Percentiles rank a stretch among this genome's conserved stretches.
Evolutionary conservation across 2,113 vertebrate species (phyloP).

Genomic region (Lagopus muta): DNA sequence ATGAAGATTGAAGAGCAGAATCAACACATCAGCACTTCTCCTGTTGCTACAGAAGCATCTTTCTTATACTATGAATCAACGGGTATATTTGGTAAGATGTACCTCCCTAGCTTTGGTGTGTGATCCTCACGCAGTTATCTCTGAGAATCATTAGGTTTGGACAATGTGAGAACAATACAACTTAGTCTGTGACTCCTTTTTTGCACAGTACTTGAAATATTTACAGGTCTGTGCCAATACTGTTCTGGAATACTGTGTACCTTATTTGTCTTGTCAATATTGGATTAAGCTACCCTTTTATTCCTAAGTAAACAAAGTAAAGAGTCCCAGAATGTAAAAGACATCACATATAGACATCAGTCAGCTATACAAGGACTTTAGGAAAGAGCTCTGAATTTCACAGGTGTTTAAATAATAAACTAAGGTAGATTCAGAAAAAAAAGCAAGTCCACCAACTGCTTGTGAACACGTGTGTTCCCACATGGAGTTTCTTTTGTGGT

Average conservation of each 20-base stretch:
- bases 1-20: constrained; percentile 67
- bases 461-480: not conserved
- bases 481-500: not conserved
- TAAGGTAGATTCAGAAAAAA: not conserved
- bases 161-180: not conserved
- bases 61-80: not conserved
- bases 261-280: not conserved
- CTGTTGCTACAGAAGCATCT: not conserved
- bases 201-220: not conserved
- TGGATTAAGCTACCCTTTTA: not conserved
- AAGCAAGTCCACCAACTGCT: not conserved
- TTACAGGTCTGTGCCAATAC: not conserved
- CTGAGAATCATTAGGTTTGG: not conserved
- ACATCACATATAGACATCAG: not conserved
- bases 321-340: not conserved
- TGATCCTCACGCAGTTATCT: not conserved
- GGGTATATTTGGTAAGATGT: constrained; percentile 76
- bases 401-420: not conserved
- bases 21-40: not conserved
- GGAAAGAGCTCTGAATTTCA: not conserved
- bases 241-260: not conserved
- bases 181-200: not conserved
- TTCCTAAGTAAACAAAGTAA: not conserved
- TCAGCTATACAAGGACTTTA: not conserved
- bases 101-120: not conserved